phyloP scores from a whole-genome alignment of 2,888 invertebrate genomes.

The Nebria brevicollis region DNA sequence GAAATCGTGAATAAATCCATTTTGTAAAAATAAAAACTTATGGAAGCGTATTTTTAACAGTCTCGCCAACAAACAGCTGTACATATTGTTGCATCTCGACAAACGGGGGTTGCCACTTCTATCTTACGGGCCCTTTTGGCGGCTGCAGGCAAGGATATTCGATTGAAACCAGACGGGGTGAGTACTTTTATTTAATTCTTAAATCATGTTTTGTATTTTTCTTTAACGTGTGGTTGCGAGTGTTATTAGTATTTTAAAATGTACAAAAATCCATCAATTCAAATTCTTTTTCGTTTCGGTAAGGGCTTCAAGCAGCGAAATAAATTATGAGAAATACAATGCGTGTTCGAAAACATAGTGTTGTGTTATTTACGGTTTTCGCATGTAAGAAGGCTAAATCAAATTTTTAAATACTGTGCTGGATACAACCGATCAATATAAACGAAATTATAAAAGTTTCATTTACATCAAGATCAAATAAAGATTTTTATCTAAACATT shows the following conservation, averaged over 20 bases:
- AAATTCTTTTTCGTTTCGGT: neutral
- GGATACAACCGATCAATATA: neutral
- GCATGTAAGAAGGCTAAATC: neutral
- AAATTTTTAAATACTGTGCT: neutral
- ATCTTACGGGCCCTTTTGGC: conserved; percentile 88
- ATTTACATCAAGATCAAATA: neutral
- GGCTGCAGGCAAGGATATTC: conserved; percentile 89
- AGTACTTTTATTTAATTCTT: conserved; percentile 59
- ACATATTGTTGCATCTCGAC: conserved; percentile 93
- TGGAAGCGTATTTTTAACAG: conserved; percentile 65
- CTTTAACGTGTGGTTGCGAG: no score
- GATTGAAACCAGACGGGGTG: conserved; percentile 89
- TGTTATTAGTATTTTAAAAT: neutral
- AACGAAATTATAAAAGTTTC: neutral
- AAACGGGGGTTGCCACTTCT: conserved; percentile 91
- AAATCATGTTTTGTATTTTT: neutral
- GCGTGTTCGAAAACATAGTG: neutral
- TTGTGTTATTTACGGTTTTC: neutral
- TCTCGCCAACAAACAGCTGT: conserved; percentile 93
- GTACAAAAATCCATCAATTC: neutral
- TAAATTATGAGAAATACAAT: neutral
- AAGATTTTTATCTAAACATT: neutral
- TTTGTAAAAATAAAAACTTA: neutral
- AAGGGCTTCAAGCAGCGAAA: neutral
- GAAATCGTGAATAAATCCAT: neutral